These are phyloP conservation scores for Zosterops hypoxanthus DNA, from an alignment of 2,113 vertebrate genomes.

Conservation along the genomic window DNA sequence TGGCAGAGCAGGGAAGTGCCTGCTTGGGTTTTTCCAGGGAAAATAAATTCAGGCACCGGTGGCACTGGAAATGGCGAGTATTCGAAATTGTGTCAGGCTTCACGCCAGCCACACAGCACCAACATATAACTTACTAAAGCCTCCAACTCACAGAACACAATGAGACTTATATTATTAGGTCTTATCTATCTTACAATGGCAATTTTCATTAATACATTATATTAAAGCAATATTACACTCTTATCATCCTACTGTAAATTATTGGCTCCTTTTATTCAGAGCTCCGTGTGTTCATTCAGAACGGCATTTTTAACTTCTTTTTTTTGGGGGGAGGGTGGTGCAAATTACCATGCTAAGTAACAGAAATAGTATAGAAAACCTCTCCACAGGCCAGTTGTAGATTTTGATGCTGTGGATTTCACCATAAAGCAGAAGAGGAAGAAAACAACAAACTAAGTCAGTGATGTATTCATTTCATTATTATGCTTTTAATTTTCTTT, in stretches of 20 bases:
- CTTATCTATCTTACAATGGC: conserved; percentile 52
- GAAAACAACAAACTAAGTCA: background rate
- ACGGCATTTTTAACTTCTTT: conserved; percentile 1
- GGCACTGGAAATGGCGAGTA: background rate
- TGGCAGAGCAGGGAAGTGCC: background rate
- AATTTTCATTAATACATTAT: conserved; percentile 50
- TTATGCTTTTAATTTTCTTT: conserved; percentile 28
- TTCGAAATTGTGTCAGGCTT: background rate
- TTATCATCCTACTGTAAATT: conserved; percentile 56
- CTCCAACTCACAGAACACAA: conserved; percentile 20
- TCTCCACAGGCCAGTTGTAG: background rate
- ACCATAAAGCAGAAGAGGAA: background rate
- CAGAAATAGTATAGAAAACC: background rate
- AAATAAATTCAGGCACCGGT: background rate
- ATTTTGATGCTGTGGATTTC: conserved; percentile 30
- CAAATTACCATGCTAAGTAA: conserved; percentile 19
- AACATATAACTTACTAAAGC: conserved; percentile 17
- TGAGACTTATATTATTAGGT: conserved; percentile 37
- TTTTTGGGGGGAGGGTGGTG: background rate
- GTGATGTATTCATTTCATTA: background rate
- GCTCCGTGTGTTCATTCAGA: background rate
- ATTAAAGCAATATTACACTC: conserved; percentile 59
- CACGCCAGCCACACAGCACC: background rate
- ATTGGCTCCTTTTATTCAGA: conserved; percentile 42
- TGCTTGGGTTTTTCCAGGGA: background rate